Conservation (phyloP, 2,797 vertebrate species). For the Lophotriccus pileatus region DNA sequence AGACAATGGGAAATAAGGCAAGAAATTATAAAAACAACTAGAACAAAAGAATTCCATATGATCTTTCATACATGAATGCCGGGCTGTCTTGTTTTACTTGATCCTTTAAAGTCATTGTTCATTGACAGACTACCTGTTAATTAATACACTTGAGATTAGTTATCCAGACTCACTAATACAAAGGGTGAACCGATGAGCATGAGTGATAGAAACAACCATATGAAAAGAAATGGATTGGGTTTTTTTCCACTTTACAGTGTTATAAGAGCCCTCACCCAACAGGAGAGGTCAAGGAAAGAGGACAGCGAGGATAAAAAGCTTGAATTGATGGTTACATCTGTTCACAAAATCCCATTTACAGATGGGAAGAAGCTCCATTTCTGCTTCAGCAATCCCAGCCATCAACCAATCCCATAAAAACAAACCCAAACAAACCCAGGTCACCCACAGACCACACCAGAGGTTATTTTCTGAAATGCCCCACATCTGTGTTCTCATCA, state of each 20-base stretch:
- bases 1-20: not conserved
- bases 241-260: not conserved
- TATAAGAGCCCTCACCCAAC: not conserved
- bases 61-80: not conserved
- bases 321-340: slow-evolving; percentile 38
- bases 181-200: not conserved
- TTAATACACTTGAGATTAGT: slow-evolving; percentile 32
- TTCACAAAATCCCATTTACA: slow-evolving; percentile 45
- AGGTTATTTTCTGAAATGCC: not conserved
- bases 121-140: slow-evolving; percentile 19
- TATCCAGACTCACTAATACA: not conserved
- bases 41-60: not conserved
- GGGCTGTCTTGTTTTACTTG: not conserved
- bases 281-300: slow-evolving; percentile 27
- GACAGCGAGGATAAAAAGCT: slow-evolving; percentile 9
- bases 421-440: not conserved
- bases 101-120: not conserved
- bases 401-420: not conserved
- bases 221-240: not conserved
- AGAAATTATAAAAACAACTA: not conserved
- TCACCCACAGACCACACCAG: not conserved
- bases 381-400: not conserved
- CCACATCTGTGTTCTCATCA: not conserved
- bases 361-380: not conserved
- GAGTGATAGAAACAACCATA: slow-evolving; percentile 44